phyloP scores from a whole-genome alignment of 2,888 invertebrate genomes.

The Orthosia cruda region DNA sequence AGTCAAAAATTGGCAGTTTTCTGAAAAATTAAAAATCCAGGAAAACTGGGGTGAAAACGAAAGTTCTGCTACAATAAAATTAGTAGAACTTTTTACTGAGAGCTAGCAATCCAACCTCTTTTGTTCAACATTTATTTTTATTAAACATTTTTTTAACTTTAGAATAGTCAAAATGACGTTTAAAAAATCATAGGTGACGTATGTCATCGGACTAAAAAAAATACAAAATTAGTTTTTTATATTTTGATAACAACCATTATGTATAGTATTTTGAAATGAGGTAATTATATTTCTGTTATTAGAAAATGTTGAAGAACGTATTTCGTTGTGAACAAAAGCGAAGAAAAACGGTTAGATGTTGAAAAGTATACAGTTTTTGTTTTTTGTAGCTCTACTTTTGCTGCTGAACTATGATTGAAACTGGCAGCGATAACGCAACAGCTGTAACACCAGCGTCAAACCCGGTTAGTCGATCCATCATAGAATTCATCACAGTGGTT shows the following conservation, averaged over 20 bases:
- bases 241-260: slow-evolving; percentile 86
- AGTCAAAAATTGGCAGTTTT: no score
- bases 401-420: slow-evolving; percentile 86
- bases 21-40: no score
- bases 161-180: slow-evolving; percentile 81
- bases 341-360: slow-evolving; percentile 40
- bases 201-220: slow-evolving; percentile 85
- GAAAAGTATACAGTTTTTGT: slow-evolving; percentile 55
- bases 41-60: no score
- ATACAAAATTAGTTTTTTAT: slow-evolving; percentile 85
- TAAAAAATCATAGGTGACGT: slow-evolving; percentile 82
- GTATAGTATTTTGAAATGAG: slow-evolving; percentile 85
- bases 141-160: slow-evolving; percentile 75
- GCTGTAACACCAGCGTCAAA: slow-evolving; percentile 73
- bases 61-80: background rate
- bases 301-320: slow-evolving; percentile 54
- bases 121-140: slow-evolving; percentile 29
- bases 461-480: slow-evolving; percentile 69
- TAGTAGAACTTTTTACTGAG: slow-evolving; percentile 20
- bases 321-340: slow-evolving; percentile 33
- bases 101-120: slow-evolving; percentile 36
- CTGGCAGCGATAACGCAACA: slow-evolving; percentile 82
- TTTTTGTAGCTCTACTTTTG: slow-evolving; percentile 72
- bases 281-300: slow-evolving; percentile 73
- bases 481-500: slow-evolving; percentile 33